Evolutionary conservation across 1,140 invertebrate species (phyloP), one percentile per base, ranked within the genome.

Genomic region (Pseudobourletiella spinata): DNA sequence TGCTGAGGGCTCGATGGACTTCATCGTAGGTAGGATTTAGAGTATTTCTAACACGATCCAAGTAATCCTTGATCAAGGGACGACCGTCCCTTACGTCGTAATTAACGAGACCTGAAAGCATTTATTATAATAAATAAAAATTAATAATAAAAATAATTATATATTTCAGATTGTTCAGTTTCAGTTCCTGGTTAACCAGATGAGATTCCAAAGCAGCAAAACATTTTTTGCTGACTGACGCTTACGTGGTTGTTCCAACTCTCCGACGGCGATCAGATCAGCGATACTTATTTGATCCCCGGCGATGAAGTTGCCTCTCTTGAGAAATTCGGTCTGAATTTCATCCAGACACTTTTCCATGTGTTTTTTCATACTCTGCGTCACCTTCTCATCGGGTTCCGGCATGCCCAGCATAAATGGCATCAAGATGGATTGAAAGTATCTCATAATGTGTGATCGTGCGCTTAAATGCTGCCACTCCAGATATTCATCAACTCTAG

Each of bases 391-490:
- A 46, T 73, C 64, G 0, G 68, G 62, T 14, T 68, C 63, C 24
- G 55, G 57, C 1, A 67, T 57, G 14, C 65, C 64, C 63, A 74
- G 43, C 64, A 67, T 63, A n/a, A 72, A 71, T 14, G 61, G 63
- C 16, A 75, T 60, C 44, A 72, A 70, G 78, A 82, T 79, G 57
- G 79, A 70, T 64, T 79, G 79, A 67, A 89, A 89, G 71, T 84
- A 87, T 71, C 84, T 75, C 22, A 83, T 77, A 72, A 83, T 86
- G 66, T 80, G 76, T 0, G 82, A 58, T 63, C 89, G 78, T 0
- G 84, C 78, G 56, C 87, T 86, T 3, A 82, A 72, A 71, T 94
- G 90, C 61, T 94, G 89, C 88, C 89, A 94, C 75, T 89, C 85
- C 32, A 91, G 75, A 71, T 86, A 93, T 75, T 92, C 88, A 70